Percentiles rank a stretch among this genome's conserved stretches.
Conservation (phyloP, 2,888 invertebrate species). For the Dyspetes luteomarginatus region DNA sequence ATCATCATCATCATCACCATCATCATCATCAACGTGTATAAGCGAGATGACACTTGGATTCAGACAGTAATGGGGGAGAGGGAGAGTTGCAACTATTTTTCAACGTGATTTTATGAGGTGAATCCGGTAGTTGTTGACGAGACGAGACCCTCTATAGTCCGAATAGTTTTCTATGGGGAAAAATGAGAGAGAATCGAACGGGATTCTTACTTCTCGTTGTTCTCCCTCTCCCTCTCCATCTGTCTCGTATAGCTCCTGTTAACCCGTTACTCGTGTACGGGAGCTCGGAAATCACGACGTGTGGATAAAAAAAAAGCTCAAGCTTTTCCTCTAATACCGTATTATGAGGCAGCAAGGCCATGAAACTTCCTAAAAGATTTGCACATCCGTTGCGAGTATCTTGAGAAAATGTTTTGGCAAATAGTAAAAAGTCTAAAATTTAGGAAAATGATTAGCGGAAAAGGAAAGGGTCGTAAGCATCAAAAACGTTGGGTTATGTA, state of each 20-base stretch:
- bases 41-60: constrained; percentile 21
- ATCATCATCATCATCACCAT: no score
- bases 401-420: no score
- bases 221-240: no score
- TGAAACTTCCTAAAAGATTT: background rate
- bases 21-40: constrained; percentile 2
- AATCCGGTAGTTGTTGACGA: constrained; percentile 13
- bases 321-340: background rate
- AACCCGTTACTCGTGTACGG: constrained; percentile 32
- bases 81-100: constrained; percentile 26
- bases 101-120: constrained; percentile 38
- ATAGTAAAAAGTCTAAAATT: no score
- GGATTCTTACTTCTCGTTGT: constrained; percentile 45
- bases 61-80: constrained; percentile 3
- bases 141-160: background rate
- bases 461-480: no score
- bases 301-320: constrained; percentile 4
- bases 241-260: constrained; percentile 49
- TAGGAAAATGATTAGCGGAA: no score
- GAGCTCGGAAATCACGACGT: constrained; percentile 28
- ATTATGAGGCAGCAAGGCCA: background rate
- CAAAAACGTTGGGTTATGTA: no score
- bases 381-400: no score
- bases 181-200: constrained; percentile 52
- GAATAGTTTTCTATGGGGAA: constrained; percentile 10